phyloP scores from a whole-genome alignment of 2,888 invertebrate genomes.

The Melieria omissa region DNA sequence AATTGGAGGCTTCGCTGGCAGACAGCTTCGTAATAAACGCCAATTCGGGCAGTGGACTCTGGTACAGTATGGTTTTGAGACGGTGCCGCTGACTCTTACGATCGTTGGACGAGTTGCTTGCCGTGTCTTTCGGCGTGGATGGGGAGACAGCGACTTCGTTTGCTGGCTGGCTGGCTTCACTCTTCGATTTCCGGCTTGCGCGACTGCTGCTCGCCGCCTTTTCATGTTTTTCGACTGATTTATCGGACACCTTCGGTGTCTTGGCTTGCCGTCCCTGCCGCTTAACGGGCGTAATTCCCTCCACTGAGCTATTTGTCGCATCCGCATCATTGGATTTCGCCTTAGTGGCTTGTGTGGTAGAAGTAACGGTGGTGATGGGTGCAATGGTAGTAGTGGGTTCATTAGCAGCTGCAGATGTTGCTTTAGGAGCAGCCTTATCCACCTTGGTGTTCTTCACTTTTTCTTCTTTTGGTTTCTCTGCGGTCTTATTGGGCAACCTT shows the following conservation, averaged over 20 bases:
- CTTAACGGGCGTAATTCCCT: conserved; percentile 23
- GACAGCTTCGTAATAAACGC: conserved; percentile 81
- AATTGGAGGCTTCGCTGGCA: conserved; percentile 70
- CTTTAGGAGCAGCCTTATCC: conserved; percentile 21
- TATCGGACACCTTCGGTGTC: conserved; percentile 1
- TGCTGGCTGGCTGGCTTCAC: conserved; percentile 21
- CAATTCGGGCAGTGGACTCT: conserved; percentile 83
- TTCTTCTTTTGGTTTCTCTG: conserved; percentile 41
- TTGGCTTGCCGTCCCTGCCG: conserved; percentile 31
- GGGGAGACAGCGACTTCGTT: not conserved
- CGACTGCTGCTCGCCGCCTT: conserved; percentile 32
- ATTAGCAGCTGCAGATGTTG: conserved; percentile 35
- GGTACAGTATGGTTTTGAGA: conserved; percentile 75
- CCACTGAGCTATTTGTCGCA: conserved; percentile 9
- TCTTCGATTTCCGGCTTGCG: conserved; percentile 40
- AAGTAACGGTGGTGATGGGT: conserved; percentile 17
- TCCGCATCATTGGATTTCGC: conserved; percentile 15
- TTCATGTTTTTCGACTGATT: conserved; percentile 28
- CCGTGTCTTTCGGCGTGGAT: not conserved
- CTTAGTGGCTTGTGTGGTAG: conserved; percentile 21
- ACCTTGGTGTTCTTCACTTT: conserved; percentile 27
- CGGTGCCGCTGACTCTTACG: conserved; percentile 58
- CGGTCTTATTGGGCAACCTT: conserved; percentile 17
- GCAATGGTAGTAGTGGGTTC: conserved; percentile 3
- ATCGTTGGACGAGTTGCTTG: conserved; percentile 43